phyloP scores from a whole-genome alignment of 2,797 vertebrate species.

The Phrynocephalus vlangalii region DNA sequence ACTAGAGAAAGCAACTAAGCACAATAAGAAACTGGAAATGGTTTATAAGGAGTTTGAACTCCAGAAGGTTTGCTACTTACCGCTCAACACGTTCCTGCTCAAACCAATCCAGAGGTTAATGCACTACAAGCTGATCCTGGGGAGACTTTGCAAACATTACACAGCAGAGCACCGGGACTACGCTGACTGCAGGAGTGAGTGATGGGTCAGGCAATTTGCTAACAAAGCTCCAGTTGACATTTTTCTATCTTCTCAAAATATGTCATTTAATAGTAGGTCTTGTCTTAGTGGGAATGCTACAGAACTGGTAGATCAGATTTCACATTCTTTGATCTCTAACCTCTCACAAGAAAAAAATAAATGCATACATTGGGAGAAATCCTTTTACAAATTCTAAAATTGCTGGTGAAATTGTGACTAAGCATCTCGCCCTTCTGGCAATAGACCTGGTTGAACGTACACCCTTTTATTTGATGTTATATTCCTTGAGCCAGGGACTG shows the following conservation, averaged over 20 bases:
- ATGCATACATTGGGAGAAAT: not conserved
- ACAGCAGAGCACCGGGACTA: slow-evolving; percentile 83
- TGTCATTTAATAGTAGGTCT: accelerated
- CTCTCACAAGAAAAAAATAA: not conserved
- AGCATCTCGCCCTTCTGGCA: too few relatives aligned
- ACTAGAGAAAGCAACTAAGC: slow-evolving; percentile 89
- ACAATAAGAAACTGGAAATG: slow-evolving; percentile 87
- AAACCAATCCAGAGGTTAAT: slow-evolving; percentile 96
- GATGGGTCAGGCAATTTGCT: not conserved
- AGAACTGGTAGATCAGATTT: not conserved
- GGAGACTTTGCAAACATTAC: slow-evolving; percentile 88
- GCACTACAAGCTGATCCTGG: slow-evolving; percentile 93
- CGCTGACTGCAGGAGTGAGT: slow-evolving; percentile 87
- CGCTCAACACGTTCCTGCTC: slow-evolving; percentile 93
- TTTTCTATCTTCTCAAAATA: accelerated
- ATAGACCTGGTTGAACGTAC: not conserved
- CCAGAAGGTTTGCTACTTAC: slow-evolving; percentile 97
- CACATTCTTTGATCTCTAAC: not conserved
- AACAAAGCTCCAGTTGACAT: accelerated
- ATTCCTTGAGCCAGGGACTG: not conserved
- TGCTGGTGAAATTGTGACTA: not conserved
- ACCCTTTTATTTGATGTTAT: not conserved
- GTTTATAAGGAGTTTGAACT: slow-evolving; percentile 95
- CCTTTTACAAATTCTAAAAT: not conserved
- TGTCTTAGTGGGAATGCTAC: accelerated